Evolutionary conservation across 2,888 invertebrate species (phyloP).

Genomic region (Tipula lateralis): DNA sequence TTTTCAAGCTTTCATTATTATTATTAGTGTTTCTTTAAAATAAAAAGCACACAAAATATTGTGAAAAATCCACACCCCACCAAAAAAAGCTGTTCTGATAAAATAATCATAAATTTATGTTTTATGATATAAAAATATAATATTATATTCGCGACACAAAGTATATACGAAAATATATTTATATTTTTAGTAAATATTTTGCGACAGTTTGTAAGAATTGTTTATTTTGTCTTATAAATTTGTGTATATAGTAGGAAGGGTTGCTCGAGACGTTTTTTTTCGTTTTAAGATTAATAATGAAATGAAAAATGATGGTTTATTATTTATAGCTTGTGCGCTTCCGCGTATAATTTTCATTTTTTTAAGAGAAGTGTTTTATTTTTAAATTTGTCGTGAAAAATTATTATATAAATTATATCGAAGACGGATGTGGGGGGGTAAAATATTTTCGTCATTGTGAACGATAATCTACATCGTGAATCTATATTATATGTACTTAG

Average conservation of each 20-base stretch:
- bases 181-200: conserved; percentile 3
- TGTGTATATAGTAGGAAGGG: background rate
- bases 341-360: background rate
- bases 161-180: background rate
- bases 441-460: background rate
- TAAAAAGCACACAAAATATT: background rate
- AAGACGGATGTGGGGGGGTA: background rate
- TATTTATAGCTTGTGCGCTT: background rate
- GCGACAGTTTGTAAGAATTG: background rate
- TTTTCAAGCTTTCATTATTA: background rate
- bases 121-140: background rate
- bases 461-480: background rate
- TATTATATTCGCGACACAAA: background rate
- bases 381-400: background rate
- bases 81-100: background rate
- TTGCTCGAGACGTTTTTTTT: conserved; percentile 4
- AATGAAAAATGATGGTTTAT: conserved; percentile 11
- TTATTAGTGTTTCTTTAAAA: background rate
- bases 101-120: background rate
- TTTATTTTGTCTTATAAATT: background rate
- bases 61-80: background rate
- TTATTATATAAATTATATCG: background rate
- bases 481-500: background rate
- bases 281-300: background rate
- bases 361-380: background rate